Evolutionary conservation across 1,140 invertebrate species (phyloP), one percentile per base, ranked within the genome.

Genomic region (Drosophila fuyamai): DNA sequence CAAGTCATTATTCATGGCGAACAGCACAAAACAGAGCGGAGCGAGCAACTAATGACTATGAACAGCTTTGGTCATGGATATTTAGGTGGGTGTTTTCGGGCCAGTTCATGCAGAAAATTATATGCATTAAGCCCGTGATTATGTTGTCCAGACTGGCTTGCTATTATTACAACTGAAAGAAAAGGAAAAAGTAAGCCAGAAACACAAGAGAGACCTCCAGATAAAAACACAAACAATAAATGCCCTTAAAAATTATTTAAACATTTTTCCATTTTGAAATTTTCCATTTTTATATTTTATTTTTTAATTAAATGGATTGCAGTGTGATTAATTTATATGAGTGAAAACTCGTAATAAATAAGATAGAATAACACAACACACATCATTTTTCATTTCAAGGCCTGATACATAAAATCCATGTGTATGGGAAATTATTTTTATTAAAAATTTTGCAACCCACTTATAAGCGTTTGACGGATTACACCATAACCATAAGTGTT

Each of bases 71-170:
- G 74, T 53, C 65, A 67, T 53, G 78, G 48, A 72, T 61, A 72
- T 62, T 65, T 75, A 60, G 32, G 41, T 50, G 38, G 47, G 60
- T 55, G 53, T 50, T 55, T 47, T 63, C 54, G 70, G 63, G 73
- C 58, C 81, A 77, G 76, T 86, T 86, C 86, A 90, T 90, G 86
- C 82, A 82, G 81, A 90, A 90, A 90, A 90, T 90, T 90, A 90
- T 90, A 90, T 85, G 76, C 86, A 90, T 90, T 90, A 90, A 90
- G 61, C 79, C 80, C 72, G 70, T 90, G 86, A 90, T 90, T 90
- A 90, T 90, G 79, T 55, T 90, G 86, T 90, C 86, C 71, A 86
- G 70, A 82, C 70, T 47, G 73, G 23, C 77, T 77, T 40, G 78
- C 67, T 71, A 61, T 84, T 86, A 86, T 86, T 79, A 76, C 60